Evolutionary conservation across 2,113 vertebrate species (phyloP).

Genomic region (Caretta caretta): DNA sequence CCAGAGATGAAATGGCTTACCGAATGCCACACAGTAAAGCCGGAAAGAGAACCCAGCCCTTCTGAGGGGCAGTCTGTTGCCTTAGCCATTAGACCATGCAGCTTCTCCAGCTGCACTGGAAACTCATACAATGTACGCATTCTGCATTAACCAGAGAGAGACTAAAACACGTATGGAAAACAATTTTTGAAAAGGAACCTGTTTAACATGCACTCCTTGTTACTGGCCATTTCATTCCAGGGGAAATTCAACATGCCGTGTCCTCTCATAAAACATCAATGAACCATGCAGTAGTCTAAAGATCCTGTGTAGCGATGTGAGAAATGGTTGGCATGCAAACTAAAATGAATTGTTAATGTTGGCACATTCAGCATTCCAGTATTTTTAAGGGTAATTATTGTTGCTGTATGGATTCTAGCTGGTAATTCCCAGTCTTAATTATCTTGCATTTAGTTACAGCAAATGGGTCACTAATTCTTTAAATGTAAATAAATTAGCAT

Average conservation of each 20-base stretch:
- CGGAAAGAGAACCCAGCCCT: not conserved
- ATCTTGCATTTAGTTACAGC: constrained; percentile 20
- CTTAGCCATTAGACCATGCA: not conserved
- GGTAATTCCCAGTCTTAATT: constrained; percentile 26
- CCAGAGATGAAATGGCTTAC: not conserved
- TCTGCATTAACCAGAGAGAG: not conserved
- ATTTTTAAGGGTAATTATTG: constrained; percentile 16
- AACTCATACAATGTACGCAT: not conserved
- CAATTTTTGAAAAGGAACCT: not conserved
- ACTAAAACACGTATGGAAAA: fast-evolving
- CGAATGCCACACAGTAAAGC: not conserved
- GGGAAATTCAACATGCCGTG: not conserved
- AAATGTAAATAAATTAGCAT: constrained; percentile 45
- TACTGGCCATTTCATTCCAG: not conserved
- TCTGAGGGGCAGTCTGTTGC: not conserved
- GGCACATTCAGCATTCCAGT: not conserved
- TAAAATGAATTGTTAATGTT: not conserved
- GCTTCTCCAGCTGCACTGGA: not conserved
- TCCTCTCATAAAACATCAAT: not conserved
- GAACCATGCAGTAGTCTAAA: not conserved
- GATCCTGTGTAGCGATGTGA: not conserved
- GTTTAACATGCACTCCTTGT: not conserved
- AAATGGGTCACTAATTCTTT: not conserved
- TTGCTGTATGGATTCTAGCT: constrained; percentile 11
- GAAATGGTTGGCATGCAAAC: not conserved